Conservation (phyloP, 2,888 invertebrate genomes). For the Globia sparganii region DNA sequence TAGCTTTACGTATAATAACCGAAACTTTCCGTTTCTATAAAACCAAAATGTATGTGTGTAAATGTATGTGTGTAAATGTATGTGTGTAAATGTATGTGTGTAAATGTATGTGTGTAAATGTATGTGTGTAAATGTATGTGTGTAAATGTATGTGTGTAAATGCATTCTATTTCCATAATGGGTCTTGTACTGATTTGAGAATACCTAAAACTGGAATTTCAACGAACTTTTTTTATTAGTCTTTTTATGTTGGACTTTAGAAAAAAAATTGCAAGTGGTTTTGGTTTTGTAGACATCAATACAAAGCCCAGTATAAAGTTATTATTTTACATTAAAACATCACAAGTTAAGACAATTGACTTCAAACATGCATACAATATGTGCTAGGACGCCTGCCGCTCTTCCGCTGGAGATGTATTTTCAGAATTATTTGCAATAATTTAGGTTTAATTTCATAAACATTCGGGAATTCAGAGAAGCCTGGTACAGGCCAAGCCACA, state of each 20-base stretch:
- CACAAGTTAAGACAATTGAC: slow-evolving; percentile 72
- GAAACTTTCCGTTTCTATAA: slow-evolving; percentile 55
- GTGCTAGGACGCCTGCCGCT: slow-evolving; percentile 33
- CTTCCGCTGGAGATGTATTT: background rate
- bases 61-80: slow-evolving; percentile 80
- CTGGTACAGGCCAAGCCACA: slow-evolving; percentile 24
- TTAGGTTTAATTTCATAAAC: background rate
- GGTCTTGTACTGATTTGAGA: slow-evolving; percentile 38
- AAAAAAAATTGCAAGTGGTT: background rate
- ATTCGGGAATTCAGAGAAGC: background rate
- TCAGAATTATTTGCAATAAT: background rate
- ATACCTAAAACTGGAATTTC: background rate
- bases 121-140: no score
- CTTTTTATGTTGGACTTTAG: background rate
- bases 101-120: no score
- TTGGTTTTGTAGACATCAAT: slow-evolving; percentile 26
- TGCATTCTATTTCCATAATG: slow-evolving; percentile 67
- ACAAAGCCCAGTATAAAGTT: slow-evolving; percentile 40
- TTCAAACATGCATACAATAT: slow-evolving; percentile 54
- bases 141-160: slow-evolving; percentile 73
- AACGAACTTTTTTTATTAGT: background rate
- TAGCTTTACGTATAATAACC: slow-evolving; percentile 74
- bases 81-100: no score
- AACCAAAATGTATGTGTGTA: slow-evolving; percentile 70
- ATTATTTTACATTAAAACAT: slow-evolving; percentile 63